A percentile compares a stretch with the other conserved stretches of the same genome.
phyloP scores from a whole-genome alignment of 2,888 invertebrate species.

The Ariolimax columbianus region DNA sequence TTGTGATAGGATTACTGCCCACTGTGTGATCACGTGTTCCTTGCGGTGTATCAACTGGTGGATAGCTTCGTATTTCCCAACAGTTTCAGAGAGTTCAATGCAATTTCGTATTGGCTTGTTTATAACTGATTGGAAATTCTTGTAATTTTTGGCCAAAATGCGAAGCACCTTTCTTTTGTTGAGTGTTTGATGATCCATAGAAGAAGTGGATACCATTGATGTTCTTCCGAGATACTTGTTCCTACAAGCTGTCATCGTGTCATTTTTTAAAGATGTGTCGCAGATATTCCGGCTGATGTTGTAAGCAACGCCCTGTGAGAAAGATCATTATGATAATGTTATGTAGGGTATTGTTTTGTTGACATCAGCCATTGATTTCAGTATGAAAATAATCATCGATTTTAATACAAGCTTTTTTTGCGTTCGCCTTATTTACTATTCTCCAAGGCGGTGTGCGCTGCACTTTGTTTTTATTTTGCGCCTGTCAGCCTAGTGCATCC shows the following conservation, averaged over 20 bases:
- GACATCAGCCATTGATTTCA: no score
- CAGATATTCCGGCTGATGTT: constrained; percentile 24
- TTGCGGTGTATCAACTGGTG: background rate
- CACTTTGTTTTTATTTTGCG: no score
- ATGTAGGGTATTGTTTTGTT: no score
- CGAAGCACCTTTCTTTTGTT: background rate
- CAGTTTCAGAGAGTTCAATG: no score
- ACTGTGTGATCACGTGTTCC: background rate
- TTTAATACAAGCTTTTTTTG: no score
- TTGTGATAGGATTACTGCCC: background rate
- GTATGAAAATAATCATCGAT: no score
- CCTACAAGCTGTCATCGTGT: constrained; percentile 6
- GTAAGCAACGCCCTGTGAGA: constrained; percentile 29
- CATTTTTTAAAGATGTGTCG: background rate
- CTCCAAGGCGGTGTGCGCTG: no score
- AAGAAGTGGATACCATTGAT: background rate
- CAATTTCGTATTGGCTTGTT: background rate
- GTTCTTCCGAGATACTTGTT: background rate
- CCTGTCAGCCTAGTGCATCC: no score
- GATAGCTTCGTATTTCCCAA: background rate
- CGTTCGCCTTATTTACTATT: no score
- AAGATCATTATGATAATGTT: background rate
- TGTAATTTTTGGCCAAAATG: background rate
- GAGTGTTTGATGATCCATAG: no score
- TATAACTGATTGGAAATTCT: background rate